A percentile compares a stretch with the other conserved stretches of the same genome.
phyloP scores from a whole-genome alignment of 2,797 vertebrate species.

The Rhynchotus rufescens region DNA sequence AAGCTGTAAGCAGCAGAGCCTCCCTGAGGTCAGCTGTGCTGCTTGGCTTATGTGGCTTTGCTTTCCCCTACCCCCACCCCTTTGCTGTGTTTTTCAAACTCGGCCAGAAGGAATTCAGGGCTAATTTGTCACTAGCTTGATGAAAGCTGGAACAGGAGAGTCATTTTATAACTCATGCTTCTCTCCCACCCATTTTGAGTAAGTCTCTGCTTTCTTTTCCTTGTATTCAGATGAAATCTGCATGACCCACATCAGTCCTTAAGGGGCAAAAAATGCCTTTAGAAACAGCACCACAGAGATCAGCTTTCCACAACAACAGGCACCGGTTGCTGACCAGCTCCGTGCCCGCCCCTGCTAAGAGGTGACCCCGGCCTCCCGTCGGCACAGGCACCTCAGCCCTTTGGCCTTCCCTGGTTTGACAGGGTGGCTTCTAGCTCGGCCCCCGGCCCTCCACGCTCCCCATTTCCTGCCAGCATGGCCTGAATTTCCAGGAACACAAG shows the following conservation, averaged over 20 bases:
- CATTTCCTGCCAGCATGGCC: constrained; percentile 30
- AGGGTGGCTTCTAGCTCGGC: background rate
- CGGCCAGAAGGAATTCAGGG: background rate
- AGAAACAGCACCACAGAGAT: background rate
- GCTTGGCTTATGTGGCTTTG: background rate
- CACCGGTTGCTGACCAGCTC: background rate
- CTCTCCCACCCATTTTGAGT: background rate
- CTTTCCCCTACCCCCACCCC: background rate
- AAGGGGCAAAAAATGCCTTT: background rate
- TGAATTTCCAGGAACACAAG: background rate
- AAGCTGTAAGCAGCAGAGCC: background rate
- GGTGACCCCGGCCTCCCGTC: background rate
- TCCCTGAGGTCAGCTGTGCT: background rate
- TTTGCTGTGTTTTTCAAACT: background rate
- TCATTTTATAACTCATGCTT: background rate
- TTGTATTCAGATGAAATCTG: background rate
- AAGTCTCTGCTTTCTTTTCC: background rate
- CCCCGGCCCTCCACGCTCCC: constrained; percentile 30
- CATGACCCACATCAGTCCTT: background rate
- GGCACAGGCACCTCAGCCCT: background rate
- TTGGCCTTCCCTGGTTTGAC: background rate
- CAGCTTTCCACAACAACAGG: background rate
- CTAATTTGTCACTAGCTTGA: background rate
- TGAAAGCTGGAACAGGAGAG: background rate
- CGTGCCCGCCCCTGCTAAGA: background rate